Evolutionary conservation across 2,888 invertebrate species (phyloP).

Genomic region (Labia minor): DNA sequence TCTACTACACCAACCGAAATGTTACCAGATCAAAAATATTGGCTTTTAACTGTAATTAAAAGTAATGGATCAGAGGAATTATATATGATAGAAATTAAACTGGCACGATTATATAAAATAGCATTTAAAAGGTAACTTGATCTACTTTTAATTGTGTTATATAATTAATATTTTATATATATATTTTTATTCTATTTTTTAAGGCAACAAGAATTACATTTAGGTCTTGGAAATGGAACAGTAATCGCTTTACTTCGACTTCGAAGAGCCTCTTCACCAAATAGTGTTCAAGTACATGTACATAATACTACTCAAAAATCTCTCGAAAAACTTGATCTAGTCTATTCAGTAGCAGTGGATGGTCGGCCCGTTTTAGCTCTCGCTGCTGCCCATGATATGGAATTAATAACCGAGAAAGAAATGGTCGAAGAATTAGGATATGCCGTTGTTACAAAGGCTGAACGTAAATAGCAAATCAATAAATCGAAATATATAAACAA

Average conservation of each 20-base stretch:
- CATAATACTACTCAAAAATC: slow-evolving; percentile 28
- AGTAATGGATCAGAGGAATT: slow-evolving; percentile 25
- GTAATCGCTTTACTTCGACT: slow-evolving; percentile 34
- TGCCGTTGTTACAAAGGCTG: slow-evolving; percentile 68
- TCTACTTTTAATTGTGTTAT: too few relatives aligned
- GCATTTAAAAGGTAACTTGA: slow-evolving; percentile 69
- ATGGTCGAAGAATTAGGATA: slow-evolving; percentile 63
- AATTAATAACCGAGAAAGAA: slow-evolving; percentile 64
- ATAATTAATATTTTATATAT: not conserved
- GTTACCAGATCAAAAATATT: slow-evolving; percentile 48
- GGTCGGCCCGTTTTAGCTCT: slow-evolving; percentile 69
- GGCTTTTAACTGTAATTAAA: slow-evolving; percentile 59
- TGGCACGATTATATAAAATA: slow-evolving; percentile 66
- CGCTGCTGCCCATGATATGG: slow-evolving; percentile 74
- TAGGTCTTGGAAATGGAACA: slow-evolving; percentile 54
- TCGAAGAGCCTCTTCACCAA: slow-evolving; percentile 19
- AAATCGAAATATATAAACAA: not conserved
- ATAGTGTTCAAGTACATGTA: slow-evolving; percentile 29
- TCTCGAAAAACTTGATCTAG: slow-evolving; percentile 37
- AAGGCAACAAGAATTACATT: slow-evolving; percentile 70
- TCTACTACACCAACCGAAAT: slow-evolving; percentile 32
- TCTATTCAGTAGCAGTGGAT: slow-evolving; percentile 70
- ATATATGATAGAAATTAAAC: slow-evolving; percentile 54
- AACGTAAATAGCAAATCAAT: slow-evolving; percentile 54
- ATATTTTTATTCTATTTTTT: slow-evolving; percentile 22